Percentiles rank a stretch among this genome's conserved stretches.
Conservation (phyloP, 2,113 vertebrate species). For the Toxostoma redivivum region DNA sequence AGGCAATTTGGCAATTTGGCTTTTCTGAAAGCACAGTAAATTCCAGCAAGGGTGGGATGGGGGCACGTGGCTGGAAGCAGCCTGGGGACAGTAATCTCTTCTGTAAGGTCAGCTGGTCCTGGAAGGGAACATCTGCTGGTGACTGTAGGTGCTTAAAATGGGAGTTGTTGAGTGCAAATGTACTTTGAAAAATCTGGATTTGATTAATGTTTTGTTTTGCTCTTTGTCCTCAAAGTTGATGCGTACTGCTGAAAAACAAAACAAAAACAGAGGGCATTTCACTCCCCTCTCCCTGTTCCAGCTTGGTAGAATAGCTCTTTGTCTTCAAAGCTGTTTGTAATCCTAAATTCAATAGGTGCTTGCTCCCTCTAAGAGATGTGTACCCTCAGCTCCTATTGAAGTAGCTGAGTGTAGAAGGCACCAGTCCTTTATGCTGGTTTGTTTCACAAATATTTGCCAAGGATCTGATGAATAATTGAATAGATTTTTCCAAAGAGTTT, state of each 20-base stretch:
- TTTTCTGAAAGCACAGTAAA: not conserved
- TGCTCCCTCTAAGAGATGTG: constrained; percentile 4
- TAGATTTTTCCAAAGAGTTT: constrained; percentile 32
- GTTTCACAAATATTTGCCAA: constrained; percentile 46
- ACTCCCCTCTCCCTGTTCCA: not conserved
- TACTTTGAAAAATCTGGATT: constrained; percentile 54
- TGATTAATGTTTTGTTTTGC: constrained; percentile 60
- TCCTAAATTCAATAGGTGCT: constrained; percentile 35
- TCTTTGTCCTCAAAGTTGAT: constrained; percentile 52
- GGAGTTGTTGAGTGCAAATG: constrained; percentile 36
- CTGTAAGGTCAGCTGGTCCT: constrained; percentile 24
- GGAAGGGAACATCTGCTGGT: constrained; percentile 42
- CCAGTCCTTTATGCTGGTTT: constrained; percentile 21
- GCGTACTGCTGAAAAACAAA: constrained; percentile 45
- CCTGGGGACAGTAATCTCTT: not conserved
- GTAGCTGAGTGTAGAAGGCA: not conserved
- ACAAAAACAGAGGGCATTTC: constrained; percentile 34
- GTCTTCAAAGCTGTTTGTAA: constrained; percentile 8
- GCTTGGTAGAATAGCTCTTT: constrained; percentile 1
- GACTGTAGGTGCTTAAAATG: constrained; percentile 53
- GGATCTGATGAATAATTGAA: constrained; percentile 32
- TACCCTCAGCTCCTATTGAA: constrained; percentile 22
- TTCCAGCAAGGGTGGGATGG: not conserved
- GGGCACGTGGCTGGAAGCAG: not conserved
- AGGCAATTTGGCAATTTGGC: not conserved